Conservation (phyloP, 2,888 invertebrate genomes). For the Cecidostiba fungosa region DNA sequence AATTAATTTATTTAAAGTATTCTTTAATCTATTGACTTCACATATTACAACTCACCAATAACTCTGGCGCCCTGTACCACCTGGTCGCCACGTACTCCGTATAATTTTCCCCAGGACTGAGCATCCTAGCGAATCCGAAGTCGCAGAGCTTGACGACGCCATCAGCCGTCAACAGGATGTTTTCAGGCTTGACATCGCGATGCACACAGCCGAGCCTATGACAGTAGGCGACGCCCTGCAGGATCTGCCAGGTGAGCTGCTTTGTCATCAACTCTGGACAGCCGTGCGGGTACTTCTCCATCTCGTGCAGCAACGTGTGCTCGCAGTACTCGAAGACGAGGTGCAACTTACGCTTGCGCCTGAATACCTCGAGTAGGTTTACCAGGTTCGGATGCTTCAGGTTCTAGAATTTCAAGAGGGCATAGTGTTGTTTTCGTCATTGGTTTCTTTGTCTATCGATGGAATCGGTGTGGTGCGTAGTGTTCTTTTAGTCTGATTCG, state of each 20-base stretch:
- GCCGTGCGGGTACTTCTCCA: conserved; percentile 96
- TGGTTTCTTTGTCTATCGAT: neutral
- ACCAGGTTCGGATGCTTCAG: conserved; percentile 98
- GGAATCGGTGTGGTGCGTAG: neutral
- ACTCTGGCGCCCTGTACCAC: conserved; percentile 98
- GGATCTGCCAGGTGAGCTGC: conserved; percentile 96
- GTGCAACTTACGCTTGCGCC: conserved; percentile 96
- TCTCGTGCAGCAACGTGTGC: conserved; percentile 96
- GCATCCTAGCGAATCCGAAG: conserved; percentile 98
- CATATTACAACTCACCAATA: conserved; percentile 82
- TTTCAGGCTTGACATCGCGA: conserved; percentile 99
- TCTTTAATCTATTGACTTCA: neutral
- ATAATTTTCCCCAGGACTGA: conserved; percentile 98
- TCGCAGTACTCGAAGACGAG: conserved; percentile 99
- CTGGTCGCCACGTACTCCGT: conserved; percentile 99
- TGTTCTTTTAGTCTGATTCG: neutral
- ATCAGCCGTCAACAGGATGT: conserved; percentile 95
- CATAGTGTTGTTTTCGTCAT: neutral
- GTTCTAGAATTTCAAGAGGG: conserved; percentile 85
- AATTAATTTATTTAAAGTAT: too few relatives aligned
- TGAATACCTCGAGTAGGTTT: conserved; percentile 98
- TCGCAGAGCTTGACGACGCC: conserved; percentile 98
- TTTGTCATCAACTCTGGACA: conserved; percentile 95
- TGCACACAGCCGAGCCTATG: conserved; percentile 98
- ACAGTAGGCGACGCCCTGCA: conserved; percentile 97